Evolutionary conservation across 2,888 invertebrate genomes (phyloP).

Genomic region (Caenorhabditis panamensis): DNA sequence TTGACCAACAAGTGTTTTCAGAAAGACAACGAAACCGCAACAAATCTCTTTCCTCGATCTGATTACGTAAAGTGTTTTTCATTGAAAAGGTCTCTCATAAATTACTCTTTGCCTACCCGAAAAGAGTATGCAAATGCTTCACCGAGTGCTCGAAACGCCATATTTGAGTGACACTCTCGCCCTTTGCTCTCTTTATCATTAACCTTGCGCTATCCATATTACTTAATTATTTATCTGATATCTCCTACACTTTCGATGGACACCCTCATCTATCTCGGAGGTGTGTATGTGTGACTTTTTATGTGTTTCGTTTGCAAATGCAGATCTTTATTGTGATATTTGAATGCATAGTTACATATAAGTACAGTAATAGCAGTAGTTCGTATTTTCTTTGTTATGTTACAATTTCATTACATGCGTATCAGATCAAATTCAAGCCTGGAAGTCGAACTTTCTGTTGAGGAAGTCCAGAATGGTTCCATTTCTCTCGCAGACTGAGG

Average conservation of each 20-base stretch:
- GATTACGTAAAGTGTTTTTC: constrained; percentile 6
- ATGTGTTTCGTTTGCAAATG: no score
- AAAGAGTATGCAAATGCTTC: constrained; percentile 2
- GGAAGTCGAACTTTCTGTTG: constrained; percentile 56
- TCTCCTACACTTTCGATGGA: neutral
- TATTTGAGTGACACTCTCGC: constrained; percentile 2
- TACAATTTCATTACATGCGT: neutral
- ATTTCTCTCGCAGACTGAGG: constrained; percentile 68
- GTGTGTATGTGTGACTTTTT: no score
- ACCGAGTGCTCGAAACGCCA: neutral
- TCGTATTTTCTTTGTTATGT: neutral
- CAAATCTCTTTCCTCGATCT: neutral
- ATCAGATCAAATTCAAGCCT: constrained; percentile 15
- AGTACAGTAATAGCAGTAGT: no score
- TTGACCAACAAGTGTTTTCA: no score
- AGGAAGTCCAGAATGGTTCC: constrained; percentile 60
- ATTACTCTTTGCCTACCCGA: neutral
- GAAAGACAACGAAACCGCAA: no score
- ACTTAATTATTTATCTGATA: constrained; percentile 1
- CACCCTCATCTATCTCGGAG: neutral
- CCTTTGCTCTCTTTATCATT: neutral
- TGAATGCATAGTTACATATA: neutral
- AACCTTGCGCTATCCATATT: neutral
- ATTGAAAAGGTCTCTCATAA: constrained; percentile 11
- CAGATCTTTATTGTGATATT: neutral